Base-by-base conservation (phyloP, 1,140 invertebrate genomes). In the Zaprionus davidi region DNA sequence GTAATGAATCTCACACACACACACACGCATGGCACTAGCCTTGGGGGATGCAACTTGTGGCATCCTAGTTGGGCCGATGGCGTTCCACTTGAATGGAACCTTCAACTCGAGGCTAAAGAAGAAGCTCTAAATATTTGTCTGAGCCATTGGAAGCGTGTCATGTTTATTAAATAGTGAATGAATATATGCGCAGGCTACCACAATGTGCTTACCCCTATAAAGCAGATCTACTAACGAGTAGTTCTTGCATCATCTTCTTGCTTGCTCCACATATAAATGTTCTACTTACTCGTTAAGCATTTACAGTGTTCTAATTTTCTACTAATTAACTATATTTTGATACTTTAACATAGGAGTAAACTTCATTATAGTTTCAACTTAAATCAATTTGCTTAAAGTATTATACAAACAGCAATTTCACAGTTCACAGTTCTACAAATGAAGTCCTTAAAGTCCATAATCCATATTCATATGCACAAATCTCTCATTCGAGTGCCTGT, bases 1-100 rank as follows among this genome's bases (percentile, higher is more conserved):
- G 44, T 71, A 76, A 76, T 76, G 73, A 71, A 76, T 76, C 70
- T 44, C 34, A 57, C 53, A 44, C 41, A 44, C 71, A 24, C 24
- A 26, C 72, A 51, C 58, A 38, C 66, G 57, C 62, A 44, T 38
- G 13, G 0, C 36, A 41, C 15, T 41, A 41, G 38, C 15, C 7
- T 46, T 17, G 13, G 0, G 11, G 41, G 68, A 55, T 71, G 73
- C 58, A 75, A 71, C 72, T 70, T 58, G 67, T 70, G 70, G 53
- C 34, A 72, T 34, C 24, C 22, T 38, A 22, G 34, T 28, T 26
- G 31, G 22, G 3, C 64, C 36, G 20, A 31, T 31, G 24, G 31
- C 20, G 53, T 36, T 15, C 62, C n/a, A 59, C 22, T n/a, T 31
- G n/a, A 71, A 26, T 63, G 60, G n/a, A 49, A 24, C 49, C 58